Percentiles rank a stretch among this genome's conserved stretches.
These are phyloP conservation scores for Anoplophora glabripennis DNA, from an alignment of 1,140 invertebrate genomes.

Conservation along the genomic window DNA sequence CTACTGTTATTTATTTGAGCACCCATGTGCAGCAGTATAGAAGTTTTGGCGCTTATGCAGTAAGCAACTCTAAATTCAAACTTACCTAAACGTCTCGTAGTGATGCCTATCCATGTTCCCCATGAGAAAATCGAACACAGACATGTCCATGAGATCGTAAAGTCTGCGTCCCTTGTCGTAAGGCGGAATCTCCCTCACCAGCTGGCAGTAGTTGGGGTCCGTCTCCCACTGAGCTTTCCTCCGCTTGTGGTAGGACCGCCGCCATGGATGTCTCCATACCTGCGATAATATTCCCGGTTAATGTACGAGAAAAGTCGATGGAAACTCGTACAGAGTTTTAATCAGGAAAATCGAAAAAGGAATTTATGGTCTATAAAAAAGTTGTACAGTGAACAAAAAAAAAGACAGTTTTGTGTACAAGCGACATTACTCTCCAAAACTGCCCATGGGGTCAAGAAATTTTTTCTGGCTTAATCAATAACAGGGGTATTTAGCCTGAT, in stretches of 20 bases:
- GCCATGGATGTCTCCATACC: constrained; percentile 94
- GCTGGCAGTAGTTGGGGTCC: constrained; percentile 89
- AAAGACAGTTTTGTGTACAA: no score
- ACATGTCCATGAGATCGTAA: constrained; percentile 92
- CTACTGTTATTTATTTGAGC: no score
- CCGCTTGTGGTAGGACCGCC: constrained; percentile 94
- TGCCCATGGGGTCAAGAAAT: no score
- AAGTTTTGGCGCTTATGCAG: background rate
- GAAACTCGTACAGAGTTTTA: background rate
- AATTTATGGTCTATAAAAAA: no score
- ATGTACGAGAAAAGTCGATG: no score
- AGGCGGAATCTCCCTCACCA: constrained; percentile 79
- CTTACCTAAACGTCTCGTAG: constrained; percentile 87
- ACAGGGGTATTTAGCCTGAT: no score
- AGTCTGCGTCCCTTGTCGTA: constrained; percentile 88
- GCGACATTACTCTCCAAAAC: no score
- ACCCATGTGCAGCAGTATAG: no score
- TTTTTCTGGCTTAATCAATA: no score
- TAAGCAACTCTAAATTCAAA: background rate
- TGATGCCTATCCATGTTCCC: constrained; percentile 98
- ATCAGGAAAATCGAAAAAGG: no score
- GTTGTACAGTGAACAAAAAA: no score
- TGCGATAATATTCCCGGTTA: constrained; percentile 37
- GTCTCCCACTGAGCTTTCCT: constrained; percentile 95
- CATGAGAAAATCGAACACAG: constrained; percentile 86